Base-by-base conservation (phyloP, 2,888 invertebrate species). In the Ophion ventricosus region DNA sequence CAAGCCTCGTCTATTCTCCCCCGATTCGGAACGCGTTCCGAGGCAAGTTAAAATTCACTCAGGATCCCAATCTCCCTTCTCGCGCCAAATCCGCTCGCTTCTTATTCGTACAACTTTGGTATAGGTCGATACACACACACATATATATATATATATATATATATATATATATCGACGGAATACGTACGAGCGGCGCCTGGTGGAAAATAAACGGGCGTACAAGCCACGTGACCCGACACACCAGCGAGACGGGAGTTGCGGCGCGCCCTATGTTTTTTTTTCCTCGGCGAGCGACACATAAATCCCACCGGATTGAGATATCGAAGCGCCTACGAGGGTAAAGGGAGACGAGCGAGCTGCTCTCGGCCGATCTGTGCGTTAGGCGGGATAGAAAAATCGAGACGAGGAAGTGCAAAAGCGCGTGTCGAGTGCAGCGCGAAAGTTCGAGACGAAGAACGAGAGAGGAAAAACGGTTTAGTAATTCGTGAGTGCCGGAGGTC, bases 401-500 rank as follows among this genome's bases (percentile, higher is more conserved):
- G 35, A 35, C 7, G 35, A 35, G 1, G 8, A 35, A 35, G 35
- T 35, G 7, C 1, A 8, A 35, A 35, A 35, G 7, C 35, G 35
- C 35, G 35, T 35, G 35, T 7, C 35, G 35, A 7, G 35, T 35
- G 69, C 59, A 70, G 40, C 69, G 63, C 56, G 56, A 63, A 63
- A 78, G 69, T 61, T 59, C n/a, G 26, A 17, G 49, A 11, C 49
- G 35, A 59, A 56, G 67, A 70, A 70, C 49, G 63, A 79, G 69
- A 61, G 80, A 56, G 73, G 73, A 75, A 61, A 82, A 73, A 84
- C 87, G 86, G 87, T 89, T 87, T 87, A 87, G 88, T 85, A 88
- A 90, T 90, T 90, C 88, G 90, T 88, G 89, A 88, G 86, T 88
- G 87, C 75, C 79, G 35, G 35, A 35, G 67, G 86, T 85, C 76